Evolutionary conservation across 92 coral and sea anemone species (phyloP), one percentile per base, ranked within the genome.

Genomic region (Anthopleura xanthogrammica): DNA sequence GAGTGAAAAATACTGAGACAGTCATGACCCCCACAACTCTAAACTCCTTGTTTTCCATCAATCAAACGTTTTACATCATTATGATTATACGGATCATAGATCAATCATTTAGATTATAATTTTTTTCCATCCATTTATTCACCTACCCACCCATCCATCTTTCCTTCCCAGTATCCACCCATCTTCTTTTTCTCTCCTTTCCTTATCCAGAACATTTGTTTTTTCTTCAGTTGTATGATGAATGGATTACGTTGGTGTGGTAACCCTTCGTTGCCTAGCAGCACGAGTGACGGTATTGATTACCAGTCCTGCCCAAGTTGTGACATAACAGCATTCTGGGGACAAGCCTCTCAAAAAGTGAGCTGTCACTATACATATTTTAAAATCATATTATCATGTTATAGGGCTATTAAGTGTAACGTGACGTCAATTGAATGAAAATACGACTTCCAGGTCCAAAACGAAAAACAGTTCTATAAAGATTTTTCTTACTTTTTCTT

Each of bases 181-280:
- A 60, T 16, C 65, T 5, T 1, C 13, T 16, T 5, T 4, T 58
- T 29, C 36, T 29, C 36, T 29, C 36, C 36, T 29, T 29, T 29
- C 36, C 36, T 29, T 29, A 29, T 1, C 36, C 36, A 29, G 36
- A 29, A 29, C 36, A 29, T 29, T 29, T 29, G 36, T 29, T 29
- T 29, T 58, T 2, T 22, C 7, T 36, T 22, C 41, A 90, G 92
- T 9, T 86, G 81, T 77, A 86, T 90, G 9, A 82, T 90, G 74
- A 86, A 90, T n/a, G 75, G 64, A 13, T 77, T 90, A 46, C 52
- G 54, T 8, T 90, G 92, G 92, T 90, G 92, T 52, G 92, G 92
- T 16, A 43, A 83, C 6, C 14, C 68, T 22, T 65, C n/a, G 16
- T 46, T 42, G 13, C 55, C 77, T 60, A 14, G 20, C 57, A 74